Base-by-base conservation (phyloP, 2,888 invertebrate genomes). In the Mythimna albipuncta region DNA sequence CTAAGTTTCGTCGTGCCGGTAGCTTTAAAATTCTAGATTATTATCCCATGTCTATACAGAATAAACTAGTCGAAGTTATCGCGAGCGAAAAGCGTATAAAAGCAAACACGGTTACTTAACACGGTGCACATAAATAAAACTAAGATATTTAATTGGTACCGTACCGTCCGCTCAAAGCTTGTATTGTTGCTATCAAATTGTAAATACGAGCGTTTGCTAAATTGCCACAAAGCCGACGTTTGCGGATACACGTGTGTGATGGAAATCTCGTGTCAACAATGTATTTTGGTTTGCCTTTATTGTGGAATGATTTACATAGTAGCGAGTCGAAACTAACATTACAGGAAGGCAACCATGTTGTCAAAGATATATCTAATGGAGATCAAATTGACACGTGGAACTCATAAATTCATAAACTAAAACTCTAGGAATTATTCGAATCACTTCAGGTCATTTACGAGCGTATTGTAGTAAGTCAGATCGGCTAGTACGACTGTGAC, bases 141-240 rank as follows among this genome's bases (percentile, higher is more conserved):
- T 86, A 87, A 87, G 85, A 89, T 89, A 89, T 90, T 90, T 91
- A 91, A 91, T 91, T 91, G 89, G 89, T 88, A 84, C n/a, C n/a
- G 85, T 88, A 81, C 81, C 81, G 87, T 86, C 85, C 81, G 85
- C 68, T 85, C 81, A 82, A 77, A 78, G 76, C 85, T 82, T 84
- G 75, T 82, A 79, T 77, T 86, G 90, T 85, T 84, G 79, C 84
- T 77, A 80, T 83, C 83, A 83, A 79, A 83, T 75, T 76, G 75
- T 75, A 81, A 86, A 86, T 83, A 68, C 73, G 78, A 73, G 67
- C 69, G 59, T 84, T 85, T 82, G 74, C 63, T 75, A 78, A 87
- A 86, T 83, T 78, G 76, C 76, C 76, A 71, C 79, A 77, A 81
- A 81, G 71, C 83, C 76, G 74, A 69, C 75, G 64, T 79, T 73